Conservation (phyloP, 2,888 invertebrate species). For the Phlogophora meticulosa region DNA sequence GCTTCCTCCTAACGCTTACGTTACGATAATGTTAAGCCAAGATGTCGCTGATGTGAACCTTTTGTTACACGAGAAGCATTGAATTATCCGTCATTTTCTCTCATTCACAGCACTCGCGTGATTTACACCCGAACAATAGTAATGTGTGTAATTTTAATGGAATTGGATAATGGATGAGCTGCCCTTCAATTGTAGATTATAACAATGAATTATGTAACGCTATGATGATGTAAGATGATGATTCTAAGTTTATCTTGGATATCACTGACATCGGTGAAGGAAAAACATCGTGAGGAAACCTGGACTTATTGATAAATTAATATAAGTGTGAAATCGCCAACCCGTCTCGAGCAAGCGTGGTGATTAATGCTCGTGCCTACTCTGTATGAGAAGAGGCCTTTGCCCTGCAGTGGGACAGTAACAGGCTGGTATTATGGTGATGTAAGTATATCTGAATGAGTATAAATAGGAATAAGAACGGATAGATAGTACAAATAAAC, state of each 20-base stretch:
- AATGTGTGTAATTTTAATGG: slow-evolving; percentile 59
- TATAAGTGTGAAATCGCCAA: too few species aligned
- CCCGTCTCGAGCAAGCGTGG: too few species aligned
- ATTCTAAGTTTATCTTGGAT: too few species aligned
- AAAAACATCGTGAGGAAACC: too few species aligned
- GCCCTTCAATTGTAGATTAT: slow-evolving; percentile 49
- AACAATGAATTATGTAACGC: slow-evolving; percentile 48
- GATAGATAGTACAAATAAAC: background rate
- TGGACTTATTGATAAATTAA: too few species aligned
- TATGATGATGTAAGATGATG: slow-evolving; percentile 29
- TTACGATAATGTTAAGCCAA: slow-evolving; percentile 63
- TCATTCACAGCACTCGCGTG: slow-evolving; percentile 40
- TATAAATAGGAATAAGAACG: background rate
- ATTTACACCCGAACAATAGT: slow-evolving; percentile 62
- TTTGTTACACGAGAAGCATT: slow-evolving; percentile 60
- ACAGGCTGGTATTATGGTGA: too few species aligned
- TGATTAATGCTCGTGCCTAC: too few species aligned
- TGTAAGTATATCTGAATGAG: background rate
- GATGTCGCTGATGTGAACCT: slow-evolving; percentile 59
- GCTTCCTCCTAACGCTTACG: slow-evolving; percentile 65
- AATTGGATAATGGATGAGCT: slow-evolving; percentile 58
- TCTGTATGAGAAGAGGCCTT: too few species aligned
- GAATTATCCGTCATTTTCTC: slow-evolving; percentile 62
- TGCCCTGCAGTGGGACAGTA: too few species aligned
- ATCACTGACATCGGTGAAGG: too few species aligned